Base-by-base conservation (phyloP, 2,888 invertebrate genomes). In the Amblyjoppa proteus region DNA sequence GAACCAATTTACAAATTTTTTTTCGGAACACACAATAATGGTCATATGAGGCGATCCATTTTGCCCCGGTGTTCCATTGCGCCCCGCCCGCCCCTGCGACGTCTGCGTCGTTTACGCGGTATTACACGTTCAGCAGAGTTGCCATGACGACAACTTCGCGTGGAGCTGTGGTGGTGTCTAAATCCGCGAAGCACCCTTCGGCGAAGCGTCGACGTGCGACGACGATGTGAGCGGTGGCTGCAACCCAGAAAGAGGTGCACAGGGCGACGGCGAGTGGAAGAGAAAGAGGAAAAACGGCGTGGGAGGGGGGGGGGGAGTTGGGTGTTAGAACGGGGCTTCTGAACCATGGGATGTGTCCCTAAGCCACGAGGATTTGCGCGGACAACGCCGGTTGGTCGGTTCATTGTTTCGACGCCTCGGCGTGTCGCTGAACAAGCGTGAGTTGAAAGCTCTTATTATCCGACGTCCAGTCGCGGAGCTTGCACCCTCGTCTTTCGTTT, bases 361-460 rank as follows among this genome's bases (percentile, higher is more conserved):
- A 87, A 94, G 93, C 93, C 92, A 77, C 45, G 86, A 91, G 92
- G 94, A 93, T 94, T 93, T 93, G 91, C 91, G 85, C 89, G 88
- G 89, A 78, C 88, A 86, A 82, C 90, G 88, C 88, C 89, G 94
- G 93, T 94, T 94, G 94, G 93, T 93, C 89, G 93, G 93, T 93
- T 94, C 93, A 93, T 94, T 94, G 93, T 94, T 94, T 94, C 93
- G 92, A 90, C 92, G 89, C 69, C 53, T 53, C 45, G 82, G 75
- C 74, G 75, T 51, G 64, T 53, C 75, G 41, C 74, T 34, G 83
- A 81, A 74, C 51, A 38, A 34, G 20, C 61, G 34, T 6, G 66
- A 80, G 61, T 61, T 66, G 53, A 69, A 49, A 68, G 64, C 84
- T 76, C 58, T 31, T 66, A 68, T 77, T 77, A 77, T 77, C 82